Base-by-base conservation (phyloP, 2,888 invertebrate genomes). In the Phortica okadai region DNA sequence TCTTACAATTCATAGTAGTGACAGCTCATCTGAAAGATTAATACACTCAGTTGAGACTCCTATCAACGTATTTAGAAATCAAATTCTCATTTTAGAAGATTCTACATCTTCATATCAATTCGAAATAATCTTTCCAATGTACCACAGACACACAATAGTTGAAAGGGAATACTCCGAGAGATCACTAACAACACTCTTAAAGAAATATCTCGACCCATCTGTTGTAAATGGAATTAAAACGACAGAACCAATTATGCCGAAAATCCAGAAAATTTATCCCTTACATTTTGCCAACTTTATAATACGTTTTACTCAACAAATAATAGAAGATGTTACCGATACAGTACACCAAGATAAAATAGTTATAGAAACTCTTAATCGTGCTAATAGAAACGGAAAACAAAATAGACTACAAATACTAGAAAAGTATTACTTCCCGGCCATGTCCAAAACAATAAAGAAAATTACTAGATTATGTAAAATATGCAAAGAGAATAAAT, bases 41-140 rank as follows among this genome's bases (percentile, higher is more conserved):
- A 77, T 80, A n/a, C 73, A 58, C 16, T 73, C 58, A 14, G 42
- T 78, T 10, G 80, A 78, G 42, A 14, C 11, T 2, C 76, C 75
- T 0, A 79, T 79, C 25, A 78, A 78, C 14, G 76, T 77, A 7
- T 78, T 79, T 33, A 80, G 73, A 76, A 82, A 76, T 50, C 76
- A 75, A 74, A 72, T 78, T 54, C 67, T 74, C 16, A n/a, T 72
- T 45, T 73, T 21, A 67, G 74, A 33, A 33, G 72, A 72, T 7
- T 2, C 2, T 4, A 70, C 16, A 6, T 41, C 41, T 2, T 41
- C 4, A 2, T 66, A 66, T 8, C 41, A 66, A 33, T 66, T 66
- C 7, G 4, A 41, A n/a, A 33, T 3, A 4, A 41, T 41, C 5
- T 66, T 66, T 41, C 76, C 74, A 0, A 64, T 77, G 59, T 74